These are phyloP conservation scores for Coreoperca whiteheadi DNA, from an alignment of 2,113 vertebrate genomes.

Conservation along the genomic window DNA sequence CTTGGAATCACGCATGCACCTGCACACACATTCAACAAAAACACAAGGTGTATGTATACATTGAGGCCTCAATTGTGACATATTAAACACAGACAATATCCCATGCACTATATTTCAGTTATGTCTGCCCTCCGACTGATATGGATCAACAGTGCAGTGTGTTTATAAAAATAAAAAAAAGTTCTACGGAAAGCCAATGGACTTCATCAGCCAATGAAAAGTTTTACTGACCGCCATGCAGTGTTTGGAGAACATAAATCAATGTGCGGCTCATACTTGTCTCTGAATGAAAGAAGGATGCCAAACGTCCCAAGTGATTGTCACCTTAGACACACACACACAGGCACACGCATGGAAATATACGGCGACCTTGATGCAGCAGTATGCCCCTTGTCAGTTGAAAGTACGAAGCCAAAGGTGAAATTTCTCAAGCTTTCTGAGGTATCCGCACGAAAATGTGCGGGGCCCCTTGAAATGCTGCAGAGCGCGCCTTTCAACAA, in stretches of 20 bases:
- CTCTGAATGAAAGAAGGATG: not conserved
- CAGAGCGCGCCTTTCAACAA: not conserved
- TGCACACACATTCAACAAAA: not conserved
- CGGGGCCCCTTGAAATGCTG: not conserved
- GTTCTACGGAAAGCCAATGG: not conserved
- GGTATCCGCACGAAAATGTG: not conserved
- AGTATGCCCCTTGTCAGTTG: not conserved
- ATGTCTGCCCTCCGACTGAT: not conserved
- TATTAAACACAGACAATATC: too few relatives aligned
- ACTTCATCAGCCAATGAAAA: not conserved
- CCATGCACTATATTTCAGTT: not conserved
- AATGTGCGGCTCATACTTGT: not conserved
- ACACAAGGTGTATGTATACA: not conserved
- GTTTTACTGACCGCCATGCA: not conserved
- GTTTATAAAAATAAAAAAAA: too few relatives aligned
- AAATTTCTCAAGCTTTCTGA: not conserved
- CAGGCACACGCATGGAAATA: not conserved
- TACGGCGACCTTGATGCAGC: not conserved
- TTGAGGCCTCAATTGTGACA: not conserved
- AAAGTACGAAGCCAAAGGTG: not conserved
- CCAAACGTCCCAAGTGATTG: not conserved
- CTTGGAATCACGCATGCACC: not conserved
- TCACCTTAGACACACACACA: constrained; percentile 14
- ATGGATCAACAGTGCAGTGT: not conserved
- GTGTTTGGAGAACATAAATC: not conserved